Evolutionary conservation across 2,888 invertebrate genomes (phyloP), one percentile per base, ranked within the genome.

Genomic region (Syrista parreyssii): DNA sequence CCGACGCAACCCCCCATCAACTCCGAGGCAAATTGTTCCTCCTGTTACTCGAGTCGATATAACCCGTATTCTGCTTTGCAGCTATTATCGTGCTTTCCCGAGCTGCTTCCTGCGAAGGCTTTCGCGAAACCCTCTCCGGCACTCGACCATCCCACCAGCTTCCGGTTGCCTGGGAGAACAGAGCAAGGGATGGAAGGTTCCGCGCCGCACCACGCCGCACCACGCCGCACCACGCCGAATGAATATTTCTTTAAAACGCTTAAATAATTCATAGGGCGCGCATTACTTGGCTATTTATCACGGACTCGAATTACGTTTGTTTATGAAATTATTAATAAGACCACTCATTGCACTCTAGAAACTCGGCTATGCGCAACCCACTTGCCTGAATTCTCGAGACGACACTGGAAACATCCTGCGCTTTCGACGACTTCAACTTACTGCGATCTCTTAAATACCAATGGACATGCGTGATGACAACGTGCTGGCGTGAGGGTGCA

Each of bases 11-110:
- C 40, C 15, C 40, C 15, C 40, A 40, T 40, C 40, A 40, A 40
- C 40, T 40, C 40, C 40, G 6, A 40, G 79, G 81, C 78, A 82
- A 86, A 86, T 86, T 82, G 84, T 84, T 82, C 80, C 78, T 78
- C 83, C 83, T 83, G 84, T 86, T 84, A 82, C 79, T 75, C 73
- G 80, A 83, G 82, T 84, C 84, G 82, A 83, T 84, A 80, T 81
- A 77, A 83, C 77, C 80, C 77, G 30, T 78, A 80, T 82, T 81
- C 75, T 80, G 78, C 36, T 80, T 79, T 68, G 33, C 76, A 31
- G 75, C 81, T 76, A 82, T 85, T 84, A 84, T 80, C 75, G 71
- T 69, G 69, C 69, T 69, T 69, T 15, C 69, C 69, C 69, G 69
- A 69, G 69, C 30, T 12, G 69, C 69, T 69, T 69, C 69, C 69